Base-by-base conservation (phyloP, 64 coral and sea anemone species). In the Anthopleura sola region DNA sequence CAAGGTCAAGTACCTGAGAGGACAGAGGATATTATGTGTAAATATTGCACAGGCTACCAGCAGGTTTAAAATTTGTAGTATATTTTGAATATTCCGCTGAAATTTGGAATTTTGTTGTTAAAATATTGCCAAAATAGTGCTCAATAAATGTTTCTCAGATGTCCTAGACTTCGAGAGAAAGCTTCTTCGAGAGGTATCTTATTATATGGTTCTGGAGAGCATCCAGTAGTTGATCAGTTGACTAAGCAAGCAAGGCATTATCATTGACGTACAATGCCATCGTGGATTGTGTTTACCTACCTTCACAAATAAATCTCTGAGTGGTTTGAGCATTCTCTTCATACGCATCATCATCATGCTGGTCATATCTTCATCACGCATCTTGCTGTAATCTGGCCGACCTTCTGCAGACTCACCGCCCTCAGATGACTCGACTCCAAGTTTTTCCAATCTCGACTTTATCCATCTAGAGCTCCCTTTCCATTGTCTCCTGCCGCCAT, bases 271-370 rank as follows among this genome's bases (percentile, higher is more conserved):
- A n/a, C n/a, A n/a, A n/a, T n/a, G n/a, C n/a, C n/a, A 34, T 8
- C 15, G 5, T n/a, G 44, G 21, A 44, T 21, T 40, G 23, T 79
- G 24, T 39, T 3, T 0, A 31, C 37, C 29, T 83, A 83, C 82
- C 82, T 83, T 83, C 4, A 49, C 47, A 36, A 83, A 54, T 20
- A 83, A 83, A 36, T 36, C 47, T 36, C 82, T 5, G 11, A 83
- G 32, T 36, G 82, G 82, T 36, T 50, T 26, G 21, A 83, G 12
- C 55, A 83, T 83, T 37, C 58, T 83, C 82, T 56, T 83, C 49
- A 83, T 33, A 14, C 82, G 19, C 82, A 83, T 83, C 82, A 83
- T 83, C 51, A 79, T 79, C 76, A 44, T 79, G 24, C 9, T 20
- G 21, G 36, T 24, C 76, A 26, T 79, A 8, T 60, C 26, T 40